Percentiles rank a stretch among this genome's conserved stretches.
These are phyloP conservation scores for Philypnodon macrostomus DNA, from an alignment of 2,797 vertebrate species.

Conservation along the genomic window DNA sequence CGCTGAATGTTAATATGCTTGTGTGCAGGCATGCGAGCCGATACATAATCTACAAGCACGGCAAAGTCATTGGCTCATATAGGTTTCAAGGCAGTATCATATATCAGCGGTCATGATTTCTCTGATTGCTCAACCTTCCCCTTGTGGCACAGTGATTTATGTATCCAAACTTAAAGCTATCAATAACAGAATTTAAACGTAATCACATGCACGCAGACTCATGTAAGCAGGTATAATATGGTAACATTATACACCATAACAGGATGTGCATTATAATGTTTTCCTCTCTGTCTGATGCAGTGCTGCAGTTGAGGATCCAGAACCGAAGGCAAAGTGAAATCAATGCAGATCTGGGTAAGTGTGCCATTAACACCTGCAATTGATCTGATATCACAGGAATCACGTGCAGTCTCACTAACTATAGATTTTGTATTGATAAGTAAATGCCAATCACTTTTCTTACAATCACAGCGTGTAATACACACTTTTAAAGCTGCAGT, in stretches of 20 bases:
- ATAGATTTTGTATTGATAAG: slow-evolving; percentile 41
- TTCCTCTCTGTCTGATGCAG: slow-evolving; percentile 60
- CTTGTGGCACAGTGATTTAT: slow-evolving; percentile 8
- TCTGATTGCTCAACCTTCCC: slow-evolving; percentile 18
- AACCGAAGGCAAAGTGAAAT: slow-evolving; percentile 84
- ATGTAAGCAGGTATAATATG: too few relatives aligned
- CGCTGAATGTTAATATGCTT: slow-evolving; percentile 28
- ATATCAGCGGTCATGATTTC: slow-evolving; percentile 18
- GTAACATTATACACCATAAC: too few relatives aligned
- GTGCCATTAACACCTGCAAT: slow-evolving; percentile 45
- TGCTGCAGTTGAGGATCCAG: slow-evolving; percentile 85
- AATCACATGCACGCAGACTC: neutral
- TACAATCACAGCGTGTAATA: slow-evolving; percentile 5
- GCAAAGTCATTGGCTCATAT: slow-evolving; percentile 41
- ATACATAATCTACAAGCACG: slow-evolving; percentile 36
- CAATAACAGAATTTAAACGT: too few relatives aligned
- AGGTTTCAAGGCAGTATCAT: slow-evolving; percentile 33
- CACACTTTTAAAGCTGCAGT: too few relatives aligned
- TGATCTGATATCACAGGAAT: slow-evolving; percentile 46
- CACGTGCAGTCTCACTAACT: slow-evolving; percentile 18
- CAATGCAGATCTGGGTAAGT: slow-evolving; percentile 75
- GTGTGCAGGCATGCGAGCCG: slow-evolving; percentile 22
- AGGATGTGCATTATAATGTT: neutral
- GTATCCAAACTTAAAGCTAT: neutral
- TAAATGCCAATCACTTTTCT: slow-evolving; percentile 13